Evolutionary conservation across 92 coral and sea anemone genomes (phyloP).

Genomic region (Montipora capitata): DNA sequence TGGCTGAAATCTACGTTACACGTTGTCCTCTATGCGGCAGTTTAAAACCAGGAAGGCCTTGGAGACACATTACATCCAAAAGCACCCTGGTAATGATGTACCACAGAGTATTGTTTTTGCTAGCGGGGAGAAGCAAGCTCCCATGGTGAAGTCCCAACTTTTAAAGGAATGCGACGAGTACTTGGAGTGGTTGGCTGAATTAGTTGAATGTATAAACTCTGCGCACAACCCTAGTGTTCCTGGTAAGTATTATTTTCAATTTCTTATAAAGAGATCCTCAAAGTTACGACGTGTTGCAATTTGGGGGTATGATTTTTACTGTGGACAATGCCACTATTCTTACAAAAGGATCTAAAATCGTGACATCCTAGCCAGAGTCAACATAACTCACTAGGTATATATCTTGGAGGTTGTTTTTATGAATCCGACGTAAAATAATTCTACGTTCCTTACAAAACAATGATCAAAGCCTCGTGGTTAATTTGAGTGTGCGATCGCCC

Average conservation of each 20-base stretch:
- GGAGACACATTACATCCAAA: slow-evolving; percentile 14
- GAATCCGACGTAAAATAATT: too few species aligned
- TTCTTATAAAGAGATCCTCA: background rate
- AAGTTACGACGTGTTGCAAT: background rate
- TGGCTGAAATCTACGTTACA: slow-evolving; percentile 18
- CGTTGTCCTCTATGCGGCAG: background rate
- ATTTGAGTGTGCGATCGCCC: too few species aligned
- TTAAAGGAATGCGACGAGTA: slow-evolving; percentile 7
- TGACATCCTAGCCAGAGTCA: too few species aligned
- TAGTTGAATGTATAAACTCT: slow-evolving; percentile 33
- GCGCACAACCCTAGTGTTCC: slow-evolving; percentile 7
- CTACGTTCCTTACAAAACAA: too few species aligned
- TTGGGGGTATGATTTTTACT: background rate
- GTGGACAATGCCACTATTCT: too few species aligned
- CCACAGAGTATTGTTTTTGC: slow-evolving; percentile 8
- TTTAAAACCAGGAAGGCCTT: slow-evolving; percentile 27
- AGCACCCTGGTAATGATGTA: slow-evolving; percentile 43
- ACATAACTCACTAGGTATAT: too few species aligned
- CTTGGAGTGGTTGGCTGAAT: slow-evolving; percentile 48
- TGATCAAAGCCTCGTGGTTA: too few species aligned
- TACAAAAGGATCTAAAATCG: too few species aligned
- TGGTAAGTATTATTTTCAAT: slow-evolving; percentile 12
- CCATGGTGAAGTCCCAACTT: slow-evolving; percentile 3
- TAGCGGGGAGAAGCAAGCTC: slow-evolving; percentile 8
- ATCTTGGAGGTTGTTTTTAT: too few species aligned